Conservation (phyloP, 2,797 vertebrate genomes). For the Telmatherina bonti region DNA sequence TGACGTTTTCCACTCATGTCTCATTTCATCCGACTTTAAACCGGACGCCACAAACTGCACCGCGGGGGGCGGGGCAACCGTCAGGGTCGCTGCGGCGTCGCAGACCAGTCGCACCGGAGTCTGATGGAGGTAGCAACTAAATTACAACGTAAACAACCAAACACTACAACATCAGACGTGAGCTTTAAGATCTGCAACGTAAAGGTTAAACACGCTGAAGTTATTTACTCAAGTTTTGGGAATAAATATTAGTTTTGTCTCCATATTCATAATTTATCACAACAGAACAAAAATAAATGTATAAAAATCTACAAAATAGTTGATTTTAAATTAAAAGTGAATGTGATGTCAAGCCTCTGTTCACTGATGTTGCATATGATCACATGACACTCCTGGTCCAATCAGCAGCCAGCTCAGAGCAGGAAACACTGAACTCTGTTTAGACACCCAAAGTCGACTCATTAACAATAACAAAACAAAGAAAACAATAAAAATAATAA, state of each 20-base stretch:
- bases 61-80: no score
- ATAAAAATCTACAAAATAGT: not conserved
- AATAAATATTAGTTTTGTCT: not conserved
- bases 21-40: no score
- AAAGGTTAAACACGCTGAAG: no score
- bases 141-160: no score
- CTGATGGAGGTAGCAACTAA: no score
- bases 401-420: constrained; percentile 58
- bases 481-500: constrained; percentile 41
- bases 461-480: constrained; percentile 47
- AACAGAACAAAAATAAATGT: not conserved
- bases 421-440: constrained; percentile 50
- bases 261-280: not conserved
- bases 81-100: no score
- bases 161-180: no score
- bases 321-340: constrained; percentile 35
- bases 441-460: constrained; percentile 34
- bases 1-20: no score
- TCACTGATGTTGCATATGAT: constrained; percentile 22
- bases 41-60: no score
- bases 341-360: constrained; percentile 35
- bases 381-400: constrained; percentile 65
- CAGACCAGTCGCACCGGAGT: no score
- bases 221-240: no score
- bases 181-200: no score